These are phyloP conservation scores for Myopa testacea DNA, from an alignment of 2,888 invertebrate species.

Conservation along the genomic window DNA sequence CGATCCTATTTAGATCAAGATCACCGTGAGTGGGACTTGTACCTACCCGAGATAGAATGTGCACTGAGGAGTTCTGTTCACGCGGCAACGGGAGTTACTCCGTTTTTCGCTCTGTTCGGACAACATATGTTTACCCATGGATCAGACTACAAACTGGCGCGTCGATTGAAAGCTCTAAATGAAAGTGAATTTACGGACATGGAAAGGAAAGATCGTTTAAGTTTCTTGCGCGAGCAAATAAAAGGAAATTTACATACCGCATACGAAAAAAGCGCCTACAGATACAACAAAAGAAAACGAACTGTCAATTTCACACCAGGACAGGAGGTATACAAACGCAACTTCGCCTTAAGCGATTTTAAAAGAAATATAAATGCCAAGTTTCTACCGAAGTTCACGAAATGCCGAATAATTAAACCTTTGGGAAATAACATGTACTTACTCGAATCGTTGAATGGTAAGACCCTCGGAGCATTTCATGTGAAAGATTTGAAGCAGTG, in stretches of 20 bases:
- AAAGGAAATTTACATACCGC: background rate
- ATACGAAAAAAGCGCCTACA: background rate
- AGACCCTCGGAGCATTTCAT: background rate
- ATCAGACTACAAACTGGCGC: background rate
- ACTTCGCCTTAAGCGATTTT: background rate
- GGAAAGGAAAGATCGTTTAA: background rate
- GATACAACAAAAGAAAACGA: background rate
- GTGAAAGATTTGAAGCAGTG: background rate
- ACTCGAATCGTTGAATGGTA: conserved; percentile 14
- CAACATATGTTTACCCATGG: conserved; percentile 27
- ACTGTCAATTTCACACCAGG: background rate
- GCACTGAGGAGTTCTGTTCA: conserved; percentile 19
- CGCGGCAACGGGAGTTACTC: conserved; percentile 13
- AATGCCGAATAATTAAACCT: conserved; percentile 4
- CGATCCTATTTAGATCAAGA: conserved; percentile 1
- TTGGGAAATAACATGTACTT: conserved; percentile 31
- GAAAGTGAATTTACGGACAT: background rate
- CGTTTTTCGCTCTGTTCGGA: conserved; percentile 20
- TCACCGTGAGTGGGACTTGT: conserved; percentile 1
- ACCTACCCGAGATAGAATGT: conserved; percentile 5
- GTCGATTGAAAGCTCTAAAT: background rate
- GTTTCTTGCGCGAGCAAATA: no score
- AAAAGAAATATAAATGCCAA: conserved; percentile 23
- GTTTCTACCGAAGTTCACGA: conserved; percentile 28
- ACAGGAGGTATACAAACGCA: background rate